Evolutionary conservation across 2,113 vertebrate genomes (phyloP), one percentile per base, ranked within the genome.

Genomic region (Onychostruthus taczanowskii): DNA sequence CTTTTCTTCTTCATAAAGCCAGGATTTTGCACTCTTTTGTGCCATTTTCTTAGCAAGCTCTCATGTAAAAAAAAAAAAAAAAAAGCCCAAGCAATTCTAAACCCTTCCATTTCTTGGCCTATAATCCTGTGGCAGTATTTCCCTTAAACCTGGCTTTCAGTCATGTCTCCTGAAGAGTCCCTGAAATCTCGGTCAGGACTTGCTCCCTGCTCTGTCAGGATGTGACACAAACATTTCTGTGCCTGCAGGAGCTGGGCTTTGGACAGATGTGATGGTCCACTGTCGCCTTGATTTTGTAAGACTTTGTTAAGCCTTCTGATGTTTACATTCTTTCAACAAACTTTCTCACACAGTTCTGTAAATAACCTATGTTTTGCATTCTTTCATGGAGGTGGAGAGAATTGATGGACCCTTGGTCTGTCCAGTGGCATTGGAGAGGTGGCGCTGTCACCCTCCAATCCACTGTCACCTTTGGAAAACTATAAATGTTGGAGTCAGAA

Each of bases 241-340:
- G 55, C 31, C 77, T 52, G 0, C 2, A 26, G 35, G 85, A 59
- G 33, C n/a, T 55, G 0, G 0, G 24, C 6, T 43, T 52, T 30
- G 33, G 41, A 35, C 13, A 67, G 58, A 18, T 11, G 20, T 21
- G 62, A 24, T 43, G 56, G 35, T 43, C 53, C 39, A 1, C 46
- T 39, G n/a, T n/a, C n/a, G n/a, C n/a, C n/a, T n/a, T n/a, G n/a
- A n/a, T n/a, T n/a, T n/a, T n/a, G n/a, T n/a, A n/a, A n/a, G n/a
- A n/a, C n/a, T n/a, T n/a, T n/a, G n/a, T n/a, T n/a, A n/a, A n/a
- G n/a, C n/a, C n/a, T n/a, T n/a, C n/a, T n/a, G n/a, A n/a, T n/a
- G n/a, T n/a, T n/a, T n/a, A n/a, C n/a, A n/a, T n/a, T n/a, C n/a
- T n/a, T n/a, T n/a, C n/a, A n/a, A n/a, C n/a, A n/a, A n/a, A n/a